Conservation (phyloP, 2,113 vertebrate species). For the Neomonachus schauinslandi region DNA sequence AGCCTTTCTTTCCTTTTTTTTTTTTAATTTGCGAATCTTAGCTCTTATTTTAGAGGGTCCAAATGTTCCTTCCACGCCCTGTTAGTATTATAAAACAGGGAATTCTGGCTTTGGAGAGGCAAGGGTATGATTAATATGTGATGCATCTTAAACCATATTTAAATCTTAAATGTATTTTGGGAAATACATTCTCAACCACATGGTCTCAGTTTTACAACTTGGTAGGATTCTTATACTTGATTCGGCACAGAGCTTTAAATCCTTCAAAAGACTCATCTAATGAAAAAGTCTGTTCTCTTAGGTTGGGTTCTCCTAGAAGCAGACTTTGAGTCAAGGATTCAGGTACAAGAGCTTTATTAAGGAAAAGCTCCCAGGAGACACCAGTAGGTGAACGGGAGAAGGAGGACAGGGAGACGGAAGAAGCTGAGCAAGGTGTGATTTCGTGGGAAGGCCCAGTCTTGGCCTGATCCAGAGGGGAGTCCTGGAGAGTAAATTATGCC, state of each 20-base stretch:
- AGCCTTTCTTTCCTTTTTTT: background rate
- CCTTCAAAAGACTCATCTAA: background rate
- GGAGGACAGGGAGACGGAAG: background rate
- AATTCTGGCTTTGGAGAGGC: constrained; percentile 1
- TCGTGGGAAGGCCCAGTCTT: background rate
- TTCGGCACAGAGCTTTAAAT: background rate
- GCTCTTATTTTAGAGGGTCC: constrained; percentile 51
- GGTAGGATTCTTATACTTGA: background rate
- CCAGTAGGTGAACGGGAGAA: background rate
- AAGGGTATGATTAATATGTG: constrained; percentile 6
- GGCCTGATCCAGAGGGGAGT: background rate
- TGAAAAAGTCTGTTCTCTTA: background rate
- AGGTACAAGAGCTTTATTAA: background rate
- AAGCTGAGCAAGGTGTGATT: background rate
- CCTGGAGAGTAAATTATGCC: background rate
- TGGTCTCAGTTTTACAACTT: background rate
- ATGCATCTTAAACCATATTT: background rate
- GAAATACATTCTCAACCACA: background rate
- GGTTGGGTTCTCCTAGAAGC: background rate
- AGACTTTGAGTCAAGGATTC: background rate
- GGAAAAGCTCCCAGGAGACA: background rate
- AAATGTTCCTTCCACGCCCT: background rate
- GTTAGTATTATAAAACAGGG: background rate
- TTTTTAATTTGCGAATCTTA: background rate
- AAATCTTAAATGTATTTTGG: constrained; percentile 32